A percentile compares a stretch with the other conserved stretches of the same genome.
Evolutionary conservation across 2,797 vertebrate species (phyloP).

Genomic region (Bucorvus abyssinicus): DNA sequence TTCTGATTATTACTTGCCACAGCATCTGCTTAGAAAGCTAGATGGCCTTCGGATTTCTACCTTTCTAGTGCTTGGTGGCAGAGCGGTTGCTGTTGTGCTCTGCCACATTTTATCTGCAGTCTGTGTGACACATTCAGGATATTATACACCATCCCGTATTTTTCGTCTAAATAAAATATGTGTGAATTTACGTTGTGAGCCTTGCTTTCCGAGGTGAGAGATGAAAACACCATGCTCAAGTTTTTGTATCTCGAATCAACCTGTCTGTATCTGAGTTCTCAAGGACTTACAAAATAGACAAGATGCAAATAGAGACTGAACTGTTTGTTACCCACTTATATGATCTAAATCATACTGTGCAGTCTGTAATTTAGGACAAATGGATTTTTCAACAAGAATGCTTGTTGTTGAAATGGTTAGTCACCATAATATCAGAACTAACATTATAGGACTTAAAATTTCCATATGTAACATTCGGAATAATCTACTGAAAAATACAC

Average conservation of each 20-base stretch:
- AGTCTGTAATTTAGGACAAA: slow-evolving; percentile 56
- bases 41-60: not conserved
- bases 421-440: slow-evolving; percentile 43
- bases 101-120: not conserved
- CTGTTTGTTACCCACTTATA: slow-evolving; percentile 24
- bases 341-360: slow-evolving; percentile 27
- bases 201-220: not conserved
- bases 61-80: not conserved
- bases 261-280: slow-evolving; percentile 22
- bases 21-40: not conserved
- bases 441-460: slow-evolving; percentile 57
- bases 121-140: not conserved
- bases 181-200: not conserved
- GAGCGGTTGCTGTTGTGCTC: not conserved
- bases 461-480: slow-evolving; percentile 53
- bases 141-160: not conserved
- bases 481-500: slow-evolving; percentile 64
- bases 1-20: not conserved
- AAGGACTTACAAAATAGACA: slow-evolving; percentile 45
- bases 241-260: not conserved
- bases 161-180: not conserved
- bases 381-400: slow-evolving; percentile 46
- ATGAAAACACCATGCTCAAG: not conserved
- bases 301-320: slow-evolving; percentile 23
- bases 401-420: slow-evolving; percentile 58